phyloP scores from a whole-genome alignment of 2,113 vertebrate genomes.

The Ctenodactylus gundi region DNA sequence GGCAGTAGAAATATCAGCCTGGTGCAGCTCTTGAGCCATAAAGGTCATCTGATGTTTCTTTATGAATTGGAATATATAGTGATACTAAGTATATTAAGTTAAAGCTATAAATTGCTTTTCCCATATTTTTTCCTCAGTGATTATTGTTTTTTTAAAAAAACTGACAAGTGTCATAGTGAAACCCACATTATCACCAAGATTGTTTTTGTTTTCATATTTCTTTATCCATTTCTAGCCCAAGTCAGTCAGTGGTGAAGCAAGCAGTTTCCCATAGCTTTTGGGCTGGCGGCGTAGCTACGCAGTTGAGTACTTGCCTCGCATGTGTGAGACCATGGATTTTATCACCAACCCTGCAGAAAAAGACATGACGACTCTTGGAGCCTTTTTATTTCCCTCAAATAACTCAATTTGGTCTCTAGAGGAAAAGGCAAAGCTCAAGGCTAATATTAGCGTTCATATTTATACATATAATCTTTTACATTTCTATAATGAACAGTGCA shows the following conservation, averaged over 20 bases:
- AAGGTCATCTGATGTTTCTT: neutral
- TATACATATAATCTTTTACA: neutral
- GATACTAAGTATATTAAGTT: conserved; percentile 5
- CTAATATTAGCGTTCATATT: conserved; percentile 26
- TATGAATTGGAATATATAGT: neutral
- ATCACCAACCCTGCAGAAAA: neutral
- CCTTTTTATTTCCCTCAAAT: neutral
- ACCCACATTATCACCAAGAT: neutral
- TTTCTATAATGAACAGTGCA: neutral
- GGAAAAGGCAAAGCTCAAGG: neutral
- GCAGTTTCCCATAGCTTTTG: neutral
- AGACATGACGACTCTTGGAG: neutral
- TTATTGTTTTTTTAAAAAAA: neutral
- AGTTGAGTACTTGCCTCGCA: neutral
- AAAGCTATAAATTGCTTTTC: neutral
- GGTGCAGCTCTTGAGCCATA: neutral
- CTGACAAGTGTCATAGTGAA: conserved; percentile 20
- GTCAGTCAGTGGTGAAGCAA: neutral
- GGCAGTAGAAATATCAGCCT: neutral
- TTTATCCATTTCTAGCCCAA: neutral
- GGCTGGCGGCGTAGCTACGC: neutral
- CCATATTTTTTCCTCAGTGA: neutral
- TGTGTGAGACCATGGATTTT: neutral
- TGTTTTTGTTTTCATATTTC: neutral
- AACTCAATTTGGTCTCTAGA: conserved; percentile 3